phyloP scores from a whole-genome alignment of 2,888 invertebrate species.

The Drosophila picticornis region DNA sequence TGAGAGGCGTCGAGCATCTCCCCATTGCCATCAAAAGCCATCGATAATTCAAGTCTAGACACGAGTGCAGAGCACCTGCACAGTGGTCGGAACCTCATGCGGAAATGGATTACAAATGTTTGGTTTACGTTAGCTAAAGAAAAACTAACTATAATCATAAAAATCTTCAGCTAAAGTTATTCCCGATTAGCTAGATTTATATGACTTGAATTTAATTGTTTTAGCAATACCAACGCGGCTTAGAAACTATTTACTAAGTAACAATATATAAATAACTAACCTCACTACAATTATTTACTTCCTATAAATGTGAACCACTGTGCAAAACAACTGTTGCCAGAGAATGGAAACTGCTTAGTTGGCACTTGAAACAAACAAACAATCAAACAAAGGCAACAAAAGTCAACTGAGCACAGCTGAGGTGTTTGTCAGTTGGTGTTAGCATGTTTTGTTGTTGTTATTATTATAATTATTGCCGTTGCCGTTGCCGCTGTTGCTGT shows the following conservation, averaged over 20 bases:
- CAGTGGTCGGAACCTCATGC: constrained; percentile 20
- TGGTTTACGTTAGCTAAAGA: neutral
- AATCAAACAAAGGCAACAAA: constrained; percentile 36
- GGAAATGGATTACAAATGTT: neutral
- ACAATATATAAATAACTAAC: neutral
- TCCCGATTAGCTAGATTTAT: neutral
- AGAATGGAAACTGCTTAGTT: constrained; percentile 36
- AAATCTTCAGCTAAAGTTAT: neutral
- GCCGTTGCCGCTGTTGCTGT: constrained; percentile 22
- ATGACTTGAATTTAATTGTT: neutral
- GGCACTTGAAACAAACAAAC: constrained; percentile 59
- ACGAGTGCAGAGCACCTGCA: constrained; percentile 15
- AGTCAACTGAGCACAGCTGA: constrained; percentile 22
- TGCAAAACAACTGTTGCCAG: constrained; percentile 14
- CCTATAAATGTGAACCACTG: constrained; percentile 25
- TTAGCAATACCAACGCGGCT: neutral
- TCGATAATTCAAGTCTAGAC: constrained; percentile 42
- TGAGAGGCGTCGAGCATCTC: constrained; percentile 57
- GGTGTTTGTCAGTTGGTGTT: constrained; percentile 41
- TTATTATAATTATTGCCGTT: constrained; percentile 21
- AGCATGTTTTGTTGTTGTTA: constrained; percentile 8
- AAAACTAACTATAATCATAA: neutral
- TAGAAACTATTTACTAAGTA: neutral
- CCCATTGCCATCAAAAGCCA: constrained; percentile 46
- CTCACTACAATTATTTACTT: neutral